Base-by-base conservation (phyloP, 2,888 invertebrate genomes). In the Nomada flava region DNA sequence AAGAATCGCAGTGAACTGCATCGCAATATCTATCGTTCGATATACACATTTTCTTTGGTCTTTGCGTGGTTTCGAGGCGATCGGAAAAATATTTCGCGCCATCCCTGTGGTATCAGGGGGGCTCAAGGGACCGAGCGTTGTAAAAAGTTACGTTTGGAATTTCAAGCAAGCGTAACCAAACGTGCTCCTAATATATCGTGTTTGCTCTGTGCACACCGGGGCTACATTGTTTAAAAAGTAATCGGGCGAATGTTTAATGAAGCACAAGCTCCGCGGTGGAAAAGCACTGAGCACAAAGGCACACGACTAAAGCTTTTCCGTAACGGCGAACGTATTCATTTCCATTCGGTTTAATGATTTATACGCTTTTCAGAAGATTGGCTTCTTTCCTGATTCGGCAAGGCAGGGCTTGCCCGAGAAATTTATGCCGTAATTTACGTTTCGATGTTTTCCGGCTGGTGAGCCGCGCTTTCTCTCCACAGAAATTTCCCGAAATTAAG, bases 261-360 rank as follows among this genome's bases (percentile, higher is more conserved):
- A n/a, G 53, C 4, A 15, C 26, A 29, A 29, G 23, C 20, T 52
- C 4, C 5, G 1, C 1, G 47, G 2, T 10, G n/a, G 5, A 2
- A 18, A 20, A 23, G 11, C 23, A 7, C 2, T 0, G 0, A n/a
- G 47, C 15, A 70, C 26, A 29, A 59, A 59, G n/a, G 18, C 18
- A 15, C 20, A 13, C n/a, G 42, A 42, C 23, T 52, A 18, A 44
- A 62, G 20, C 44, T 11, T n/a, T 0, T 20, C 15, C 44, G 52
- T 29, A 13, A 65, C 47, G 50, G 23, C 7, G 47, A 44, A 50
- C n/a, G 36, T 63, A 59, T 69, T 72, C 68, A 59, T 77, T 80
- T 63, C 72, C 68, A 63, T 73, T 77, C 72, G 57, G 57, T 23
- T 80, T 68, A 70, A 80, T 80, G 68, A 80, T 77, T 67, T 55